Base-by-base conservation (phyloP, 2,888 invertebrate species). In the Anthoptus insignis region DNA sequence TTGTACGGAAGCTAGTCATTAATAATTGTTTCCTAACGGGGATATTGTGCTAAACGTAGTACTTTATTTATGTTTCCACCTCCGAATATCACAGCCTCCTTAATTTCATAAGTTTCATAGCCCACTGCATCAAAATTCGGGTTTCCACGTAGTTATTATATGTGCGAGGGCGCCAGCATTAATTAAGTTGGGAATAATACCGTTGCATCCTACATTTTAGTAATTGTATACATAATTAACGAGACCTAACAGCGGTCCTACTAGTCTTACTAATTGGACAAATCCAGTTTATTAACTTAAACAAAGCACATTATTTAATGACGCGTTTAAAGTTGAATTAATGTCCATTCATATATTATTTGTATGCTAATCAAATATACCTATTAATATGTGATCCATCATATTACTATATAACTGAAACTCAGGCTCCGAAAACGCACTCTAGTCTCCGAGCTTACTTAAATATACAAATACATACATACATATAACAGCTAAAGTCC, bases 221-320 rank as follows among this genome's bases (percentile, higher is more conserved):
- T 61, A 61, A 54, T 61, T 54, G 53, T 61, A 47, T 61, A 61
- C 54, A 56, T 63, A 63, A 54, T 61, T 53, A 54, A 61, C 61
- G 21, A 61, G 34, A 61, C 52, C 53, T 54, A 61, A 34, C 61
- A 45, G 16, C 21, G 24, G 34, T 61, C 61, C 34, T 52, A 54
- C 45, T 29, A 45, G 45, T 21, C 13, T 45, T 22, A 45, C 21
- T 50, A 21, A 60, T 29, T 59, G 13, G 37, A 50, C 16, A 37
- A 24, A 59, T 27, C 50, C 45, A 56, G 61, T 64, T 59, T 64
- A 69, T 64, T 69, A 63, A 21, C 13, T 11, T 21, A 45, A 4
- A 45, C 4, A 21, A 13, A 21, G 21, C 5, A 2, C 21, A 45
- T 21, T 45, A 21, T 21, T 21, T 21, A 11, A 45, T 45, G 2